phyloP scores from a whole-genome alignment of 37 sponge, comb jelly and placozoan genomes.

The Haliclona indistincta region DNA sequence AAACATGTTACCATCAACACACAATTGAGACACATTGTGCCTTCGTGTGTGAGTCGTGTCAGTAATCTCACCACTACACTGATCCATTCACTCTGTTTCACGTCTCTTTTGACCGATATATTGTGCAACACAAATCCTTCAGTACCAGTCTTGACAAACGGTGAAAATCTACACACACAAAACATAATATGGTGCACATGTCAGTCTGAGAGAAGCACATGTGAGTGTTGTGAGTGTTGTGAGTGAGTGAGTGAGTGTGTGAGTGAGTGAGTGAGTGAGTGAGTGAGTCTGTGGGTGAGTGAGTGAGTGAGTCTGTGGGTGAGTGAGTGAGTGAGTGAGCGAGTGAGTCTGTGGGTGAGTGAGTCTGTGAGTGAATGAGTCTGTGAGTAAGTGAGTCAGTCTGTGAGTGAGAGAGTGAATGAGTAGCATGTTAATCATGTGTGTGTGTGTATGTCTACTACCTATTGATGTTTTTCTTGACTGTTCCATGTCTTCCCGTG shows the following conservation, averaged over 20 bases:
- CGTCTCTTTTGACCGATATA: slow-evolving; percentile 1
- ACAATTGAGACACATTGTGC: too few species aligned
- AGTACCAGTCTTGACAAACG: slow-evolving; percentile 92
- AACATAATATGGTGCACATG: not conserved
- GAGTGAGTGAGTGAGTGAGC: too few species aligned
- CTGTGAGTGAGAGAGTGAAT: slow-evolving; percentile 22
- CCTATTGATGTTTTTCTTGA: slow-evolving; percentile 86
- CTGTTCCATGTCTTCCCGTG: slow-evolving; percentile 51
- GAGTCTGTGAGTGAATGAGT: slow-evolving; percentile 26
- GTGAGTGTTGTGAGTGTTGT: too few species aligned
- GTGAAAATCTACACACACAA: slow-evolving; percentile 73
- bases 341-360: slow-evolving; percentile 23
- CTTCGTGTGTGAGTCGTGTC: too few species aligned
- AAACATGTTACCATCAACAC: too few species aligned
- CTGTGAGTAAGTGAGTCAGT: too few species aligned
- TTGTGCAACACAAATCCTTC: slow-evolving; percentile 83
- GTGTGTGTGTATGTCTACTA: slow-evolving; percentile 15
- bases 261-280: slow-evolving; percentile 14
- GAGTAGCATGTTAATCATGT: not conserved
- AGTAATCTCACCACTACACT: slow-evolving; percentile 53
- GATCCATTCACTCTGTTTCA: slow-evolving; percentile 29
- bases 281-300: too few species aligned
- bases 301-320: too few species aligned
- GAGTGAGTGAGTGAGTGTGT: slow-evolving; percentile 52
- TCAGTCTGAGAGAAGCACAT: not conserved